Base-by-base conservation (phyloP, 2,797 vertebrate species). In the Pseudomugil gertrudae region DNA sequence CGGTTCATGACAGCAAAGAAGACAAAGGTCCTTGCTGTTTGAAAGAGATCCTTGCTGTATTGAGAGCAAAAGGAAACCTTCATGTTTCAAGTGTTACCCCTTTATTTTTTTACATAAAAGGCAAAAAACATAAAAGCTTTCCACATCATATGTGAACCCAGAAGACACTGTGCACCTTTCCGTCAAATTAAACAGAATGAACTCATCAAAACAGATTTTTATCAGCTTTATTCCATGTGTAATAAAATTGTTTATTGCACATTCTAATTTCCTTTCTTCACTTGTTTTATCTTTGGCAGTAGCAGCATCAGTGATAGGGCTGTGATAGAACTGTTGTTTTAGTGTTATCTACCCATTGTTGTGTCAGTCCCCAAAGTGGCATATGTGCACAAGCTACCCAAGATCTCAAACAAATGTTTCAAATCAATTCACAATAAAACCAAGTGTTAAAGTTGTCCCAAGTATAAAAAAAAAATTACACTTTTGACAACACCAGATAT, bases 361-460 rank as follows among this genome's bases (percentile, higher is more conserved):
- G 45, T 3, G 24, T 40, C 60, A 57, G 66, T 84, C 76, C 56
- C 59, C 66, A 36, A 81, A 85, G 84, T 58, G 57, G 58, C 74
- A 85, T 76, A 80, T 70, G 45, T 79, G 57, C 30, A 54, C 52
- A 80, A 76, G 82, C 72, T 63, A 77, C 59, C 38, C 38, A 23
- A 66, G 63, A 67, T 59, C 11, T 14, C 13, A 36, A 36, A 4
- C 13, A 36, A 14, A 36, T 36, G 69, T 80, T 70, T 45, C n/a
- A 45, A 51, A 54, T 4, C 36, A 38, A 17, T 38, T 38, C 13
- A 10, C 13, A 11, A 9, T 10, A 35, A 10, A 35, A 13, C 32
- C 10, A 35, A 35, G 33, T 35, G 4, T 11, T 35, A 35, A 35
- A 35, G 10, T 38, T 15, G 36, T 17, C 13, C 4, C 13, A 38